Evolutionary conservation across 2,797 vertebrate genomes (phyloP).

Genomic region (Eospalax fontanierii): DNA sequence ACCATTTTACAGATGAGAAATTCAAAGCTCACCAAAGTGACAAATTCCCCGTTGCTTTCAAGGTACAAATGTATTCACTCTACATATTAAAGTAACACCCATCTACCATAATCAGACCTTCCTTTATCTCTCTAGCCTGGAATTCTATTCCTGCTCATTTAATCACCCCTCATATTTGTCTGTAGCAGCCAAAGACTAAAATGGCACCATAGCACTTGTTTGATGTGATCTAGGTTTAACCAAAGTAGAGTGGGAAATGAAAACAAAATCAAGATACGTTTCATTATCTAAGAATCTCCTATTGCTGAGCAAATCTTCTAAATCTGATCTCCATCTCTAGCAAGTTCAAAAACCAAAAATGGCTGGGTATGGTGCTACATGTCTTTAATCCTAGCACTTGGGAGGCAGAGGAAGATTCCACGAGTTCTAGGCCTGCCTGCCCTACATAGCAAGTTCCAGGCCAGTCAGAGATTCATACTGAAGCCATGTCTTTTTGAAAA

Average conservation of each 20-base stretch:
- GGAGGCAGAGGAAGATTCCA: background rate
- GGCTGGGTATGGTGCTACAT: too few species aligned
- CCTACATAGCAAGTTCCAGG: too few species aligned
- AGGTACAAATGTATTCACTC: slow-evolving; percentile 19
- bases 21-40: slow-evolving; percentile 46
- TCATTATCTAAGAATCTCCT: slow-evolving; percentile 43
- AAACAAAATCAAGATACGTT: slow-evolving; percentile 22
- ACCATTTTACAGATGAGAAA: slow-evolving; percentile 37
- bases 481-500: too few species aligned
- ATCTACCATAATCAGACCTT: background rate
- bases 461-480: too few species aligned
- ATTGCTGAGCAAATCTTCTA: background rate
- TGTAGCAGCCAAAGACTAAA: slow-evolving; percentile 5
- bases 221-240: slow-evolving; percentile 34
- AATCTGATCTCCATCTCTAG: slow-evolving; percentile 16
- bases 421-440: too few species aligned
- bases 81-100: slow-evolving; percentile 29
- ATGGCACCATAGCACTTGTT: slow-evolving; percentile 21
- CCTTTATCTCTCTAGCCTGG: background rate
- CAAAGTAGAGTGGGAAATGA: slow-evolving; percentile 53
- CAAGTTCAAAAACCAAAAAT: slow-evolving; percentile 67
- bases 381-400: background rate
- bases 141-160: slow-evolving; percentile 45
- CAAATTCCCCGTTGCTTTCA: slow-evolving; percentile 43
- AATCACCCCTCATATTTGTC: slow-evolving; percentile 1